Base-by-base conservation (phyloP, 2,113 vertebrate species). In the Todiramphus chloris region DNA sequence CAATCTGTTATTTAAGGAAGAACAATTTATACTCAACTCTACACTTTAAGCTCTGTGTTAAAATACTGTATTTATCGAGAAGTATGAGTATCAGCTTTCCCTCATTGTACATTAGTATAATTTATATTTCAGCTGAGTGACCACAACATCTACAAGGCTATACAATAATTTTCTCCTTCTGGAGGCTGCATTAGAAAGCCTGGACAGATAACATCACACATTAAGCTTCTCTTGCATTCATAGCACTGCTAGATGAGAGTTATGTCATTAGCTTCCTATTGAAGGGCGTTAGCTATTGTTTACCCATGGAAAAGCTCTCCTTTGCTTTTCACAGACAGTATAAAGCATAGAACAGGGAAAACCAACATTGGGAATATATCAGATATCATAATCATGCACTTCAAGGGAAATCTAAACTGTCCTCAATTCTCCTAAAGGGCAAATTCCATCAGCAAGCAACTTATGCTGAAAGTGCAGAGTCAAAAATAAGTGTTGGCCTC, bases 401-500 rank as follows among this genome's bases (percentile, higher is more conserved):
- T 87, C 60, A 83, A 73, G 53, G 59, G 35, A 92, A 92, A 83
- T 84, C 56, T 82, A 85, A 89, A 89, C 51, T 79, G 76, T 16
- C 53, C 33, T 37, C 37, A 37, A 41, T 41, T 41, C 43, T 43
- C 43, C 18, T 46, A 89, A 84, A 87, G 48, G 74, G 66, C 64
- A 95, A 91, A 90, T 90, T 87, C 80, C 35, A 46, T 41, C 3
- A 2, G 35, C 48, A 87, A 90, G 67, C 48, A 93, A 92, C 83
- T 87, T 81, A 25, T 41, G 66, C 80, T 93, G 90, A 92, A 96
- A 84, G 39, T 72, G 86, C 86, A 95, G 35, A 78, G 68, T 78
- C 53, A 94, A 92, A 96, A 94, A 82, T 56, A 91, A 93, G 92
- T 39, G 77, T 87, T 2, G 2, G 66, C 31, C 39, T 87, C 72